phyloP scores from a whole-genome alignment of 2,797 vertebrate genomes.

The Poeciliopsis infans region DNA sequence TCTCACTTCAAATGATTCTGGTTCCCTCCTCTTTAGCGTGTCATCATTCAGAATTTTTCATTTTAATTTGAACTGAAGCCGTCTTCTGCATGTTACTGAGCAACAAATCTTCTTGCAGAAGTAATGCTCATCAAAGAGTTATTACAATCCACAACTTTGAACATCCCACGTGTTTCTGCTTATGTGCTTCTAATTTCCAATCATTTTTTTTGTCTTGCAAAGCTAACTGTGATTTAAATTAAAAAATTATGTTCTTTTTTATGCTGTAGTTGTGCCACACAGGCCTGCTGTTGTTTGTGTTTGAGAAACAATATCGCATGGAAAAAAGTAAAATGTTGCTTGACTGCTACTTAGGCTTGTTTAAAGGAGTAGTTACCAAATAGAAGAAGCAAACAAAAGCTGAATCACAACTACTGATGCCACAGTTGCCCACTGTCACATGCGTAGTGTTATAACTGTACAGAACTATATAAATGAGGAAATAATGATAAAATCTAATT shows the following conservation, averaged over 20 bases:
- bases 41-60: not conserved
- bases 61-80: not conserved
- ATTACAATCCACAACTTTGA: conserved; percentile 11
- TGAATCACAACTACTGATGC: conserved; percentile 54
- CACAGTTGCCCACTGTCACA: conserved; percentile 39
- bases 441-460: not conserved
- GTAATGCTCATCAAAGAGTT: not conserved
- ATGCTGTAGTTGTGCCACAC: conserved; percentile 26
- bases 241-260: not conserved
- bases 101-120: not conserved
- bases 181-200: not conserved
- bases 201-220: conserved; percentile 4
- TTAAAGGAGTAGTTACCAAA: conserved; percentile 61
- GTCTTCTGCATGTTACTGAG: not conserved
- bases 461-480: not conserved
- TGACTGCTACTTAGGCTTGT: conserved; percentile 65
- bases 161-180: conserved; percentile 27
- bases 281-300: conserved; percentile 73
- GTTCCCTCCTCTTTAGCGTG: not conserved
- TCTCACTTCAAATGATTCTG: not conserved
- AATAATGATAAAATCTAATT: not conserved
- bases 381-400: conserved; percentile 51
- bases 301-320: conserved; percentile 61
- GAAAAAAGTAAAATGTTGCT: conserved; percentile 63
- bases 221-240: conserved; percentile 34